phyloP scores from a whole-genome alignment of 1,140 invertebrate species.

The Drosophila littoralis region DNA sequence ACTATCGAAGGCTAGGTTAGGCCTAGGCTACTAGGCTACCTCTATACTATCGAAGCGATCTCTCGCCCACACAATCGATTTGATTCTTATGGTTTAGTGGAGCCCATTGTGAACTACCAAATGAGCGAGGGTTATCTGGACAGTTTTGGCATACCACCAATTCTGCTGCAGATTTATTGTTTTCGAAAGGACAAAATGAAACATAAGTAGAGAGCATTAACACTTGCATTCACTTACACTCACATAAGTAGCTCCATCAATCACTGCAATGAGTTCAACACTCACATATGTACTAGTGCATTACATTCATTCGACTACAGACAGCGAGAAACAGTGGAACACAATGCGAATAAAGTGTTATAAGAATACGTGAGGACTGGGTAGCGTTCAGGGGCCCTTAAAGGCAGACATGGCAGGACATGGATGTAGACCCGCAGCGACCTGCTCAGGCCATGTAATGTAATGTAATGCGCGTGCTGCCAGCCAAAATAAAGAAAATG shows the following conservation, averaged over 20 bases:
- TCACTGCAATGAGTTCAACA: slow-evolving; percentile 59
- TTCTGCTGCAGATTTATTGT: slow-evolving; percentile 22
- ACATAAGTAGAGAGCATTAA: slow-evolving; percentile 37
- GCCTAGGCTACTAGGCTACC: no score
- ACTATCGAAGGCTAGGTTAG: no score
- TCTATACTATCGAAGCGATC: no score
- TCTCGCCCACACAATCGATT: no score
- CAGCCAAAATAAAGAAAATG: slow-evolving; percentile 67
- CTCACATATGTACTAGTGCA: slow-evolving; percentile 24
- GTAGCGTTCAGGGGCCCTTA: not conserved
- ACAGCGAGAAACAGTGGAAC: slow-evolving; percentile 24
- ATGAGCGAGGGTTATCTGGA: not conserved
- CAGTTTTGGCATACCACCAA: not conserved
- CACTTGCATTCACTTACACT: slow-evolving; percentile 47
- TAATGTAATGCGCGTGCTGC: slow-evolving; percentile 77
- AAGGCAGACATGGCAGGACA: slow-evolving; percentile 8
- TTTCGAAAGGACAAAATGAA: slow-evolving; percentile 20
- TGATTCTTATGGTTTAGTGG: not conserved
- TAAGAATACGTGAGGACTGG: slow-evolving; percentile 36
- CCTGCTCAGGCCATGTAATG: slow-evolving; percentile 56
- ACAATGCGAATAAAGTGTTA: slow-evolving; percentile 55
- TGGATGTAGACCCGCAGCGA: slow-evolving; percentile 39
- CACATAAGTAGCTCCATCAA: slow-evolving; percentile 60
- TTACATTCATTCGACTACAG: slow-evolving; percentile 26
- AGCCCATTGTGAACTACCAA: not conserved